Evolutionary conservation across 2,113 vertebrate species (phyloP).

Genomic region (Hystrix brachyura): DNA sequence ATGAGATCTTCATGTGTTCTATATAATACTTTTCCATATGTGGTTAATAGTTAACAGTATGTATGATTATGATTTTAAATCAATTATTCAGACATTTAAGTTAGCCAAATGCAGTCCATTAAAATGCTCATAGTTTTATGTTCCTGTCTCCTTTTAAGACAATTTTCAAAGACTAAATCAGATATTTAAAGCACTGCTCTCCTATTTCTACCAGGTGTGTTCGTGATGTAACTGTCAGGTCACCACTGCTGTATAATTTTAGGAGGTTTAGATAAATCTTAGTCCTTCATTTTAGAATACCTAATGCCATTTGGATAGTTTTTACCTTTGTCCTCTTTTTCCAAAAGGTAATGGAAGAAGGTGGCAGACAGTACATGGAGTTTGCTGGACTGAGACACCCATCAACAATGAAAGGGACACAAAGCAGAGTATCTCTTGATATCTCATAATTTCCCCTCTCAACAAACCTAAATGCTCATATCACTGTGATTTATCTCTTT

Average conservation of each 20-base stretch:
- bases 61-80: conserved; percentile 64
- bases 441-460: not conserved
- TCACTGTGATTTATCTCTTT: not conserved
- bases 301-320: not conserved
- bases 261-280: conserved; percentile 21
- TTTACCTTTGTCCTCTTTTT: not conserved
- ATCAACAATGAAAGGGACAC: not conserved
- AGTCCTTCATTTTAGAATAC: not conserved
- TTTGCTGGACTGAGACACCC: not conserved
- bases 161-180: conserved; percentile 57
- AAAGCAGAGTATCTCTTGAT: not conserved
- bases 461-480: not conserved
- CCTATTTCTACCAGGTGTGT: conserved; percentile 1
- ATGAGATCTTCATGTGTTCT: not conserved
- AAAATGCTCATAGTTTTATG: conserved; percentile 58
- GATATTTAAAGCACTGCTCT: not conserved
- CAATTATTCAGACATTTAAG: conserved; percentile 49
- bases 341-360: conserved; percentile 23
- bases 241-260: not conserved
- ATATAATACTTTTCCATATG: not conserved
- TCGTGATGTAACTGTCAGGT: not conserved
- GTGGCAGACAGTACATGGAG: not conserved
- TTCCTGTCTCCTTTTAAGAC: conserved; percentile 59
- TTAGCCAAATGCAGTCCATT: conserved; percentile 64
- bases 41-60: conserved; percentile 17